phyloP scores from a whole-genome alignment of 1,140 invertebrate genomes.

The Muscidifurax raptorellus region DNA sequence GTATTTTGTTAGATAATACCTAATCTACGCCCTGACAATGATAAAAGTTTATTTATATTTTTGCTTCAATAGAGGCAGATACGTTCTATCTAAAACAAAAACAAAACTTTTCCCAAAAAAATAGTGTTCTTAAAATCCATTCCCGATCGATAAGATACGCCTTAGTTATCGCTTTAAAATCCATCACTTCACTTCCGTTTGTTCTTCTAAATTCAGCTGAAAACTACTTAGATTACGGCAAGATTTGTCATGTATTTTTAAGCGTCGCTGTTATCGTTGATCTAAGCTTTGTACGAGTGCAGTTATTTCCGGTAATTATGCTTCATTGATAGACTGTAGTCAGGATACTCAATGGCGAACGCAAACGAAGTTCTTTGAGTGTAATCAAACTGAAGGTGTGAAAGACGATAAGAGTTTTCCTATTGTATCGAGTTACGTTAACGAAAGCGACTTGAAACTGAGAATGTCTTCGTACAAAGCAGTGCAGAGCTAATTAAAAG shows the following conservation, averaged over 20 bases:
- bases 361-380: background rate
- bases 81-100: background rate
- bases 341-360: background rate
- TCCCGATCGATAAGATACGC: background rate
- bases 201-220: background rate
- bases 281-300: background rate
- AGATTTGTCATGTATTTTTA: background rate
- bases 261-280: background rate
- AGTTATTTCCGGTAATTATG: background rate
- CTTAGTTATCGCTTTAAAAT: background rate
- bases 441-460: background rate
- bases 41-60: too few relatives aligned
- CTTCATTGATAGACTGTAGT: background rate
- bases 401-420: conserved; percentile 19
- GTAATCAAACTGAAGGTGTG: background rate
- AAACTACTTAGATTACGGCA: background rate
- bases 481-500: background rate
- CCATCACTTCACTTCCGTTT: background rate
- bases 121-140: background rate
- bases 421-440: background rate
- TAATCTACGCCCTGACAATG: too few relatives aligned
- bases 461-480: background rate
- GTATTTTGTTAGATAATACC: too few relatives aligned
- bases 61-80: background rate
- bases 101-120: background rate